Evolutionary conservation across 2,888 invertebrate genomes (phyloP).

Genomic region (Pogonocherus hispidulus): DNA sequence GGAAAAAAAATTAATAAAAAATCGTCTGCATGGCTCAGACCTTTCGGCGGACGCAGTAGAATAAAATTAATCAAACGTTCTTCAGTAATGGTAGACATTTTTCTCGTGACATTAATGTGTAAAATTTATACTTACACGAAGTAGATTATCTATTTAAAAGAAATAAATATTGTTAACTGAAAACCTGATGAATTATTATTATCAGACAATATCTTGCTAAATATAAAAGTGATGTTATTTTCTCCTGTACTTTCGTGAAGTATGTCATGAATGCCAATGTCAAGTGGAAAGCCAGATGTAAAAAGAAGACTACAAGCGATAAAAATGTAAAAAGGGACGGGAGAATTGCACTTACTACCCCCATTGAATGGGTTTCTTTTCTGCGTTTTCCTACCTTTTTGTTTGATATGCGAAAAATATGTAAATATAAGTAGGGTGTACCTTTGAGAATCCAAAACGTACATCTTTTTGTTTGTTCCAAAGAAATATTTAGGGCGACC

Average conservation of each 20-base stretch:
- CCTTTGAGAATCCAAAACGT: constrained; percentile 8
- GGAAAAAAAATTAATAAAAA: no score
- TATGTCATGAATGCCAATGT: constrained; percentile 19
- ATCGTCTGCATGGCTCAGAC: no score
- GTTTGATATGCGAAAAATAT: constrained; percentile 31
- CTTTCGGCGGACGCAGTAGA: no score
- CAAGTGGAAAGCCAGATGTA: constrained; percentile 24
- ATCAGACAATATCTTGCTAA: constrained; percentile 8
- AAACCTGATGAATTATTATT: no score
- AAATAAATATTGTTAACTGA: no score
- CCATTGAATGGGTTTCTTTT: constrained; percentile 23
- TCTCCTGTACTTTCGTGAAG: constrained; percentile 1
- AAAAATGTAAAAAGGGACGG: constrained; percentile 20
- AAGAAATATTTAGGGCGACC: not conserved
- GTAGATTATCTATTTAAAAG: no score
- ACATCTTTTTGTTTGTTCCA: constrained; percentile 14
- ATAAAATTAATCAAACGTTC: no score
- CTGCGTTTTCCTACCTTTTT: constrained; percentile 31
- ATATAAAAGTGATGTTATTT: constrained; percentile 6
- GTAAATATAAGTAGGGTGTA: constrained; percentile 24
- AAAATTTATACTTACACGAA: no score
- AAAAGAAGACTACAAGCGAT: constrained; percentile 26
- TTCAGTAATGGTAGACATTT: no score
- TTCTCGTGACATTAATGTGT: no score
- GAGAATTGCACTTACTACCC: constrained; percentile 28